Conservation (phyloP, 1,140 invertebrate genomes). For the Melipona quadrifasciata region DNA sequence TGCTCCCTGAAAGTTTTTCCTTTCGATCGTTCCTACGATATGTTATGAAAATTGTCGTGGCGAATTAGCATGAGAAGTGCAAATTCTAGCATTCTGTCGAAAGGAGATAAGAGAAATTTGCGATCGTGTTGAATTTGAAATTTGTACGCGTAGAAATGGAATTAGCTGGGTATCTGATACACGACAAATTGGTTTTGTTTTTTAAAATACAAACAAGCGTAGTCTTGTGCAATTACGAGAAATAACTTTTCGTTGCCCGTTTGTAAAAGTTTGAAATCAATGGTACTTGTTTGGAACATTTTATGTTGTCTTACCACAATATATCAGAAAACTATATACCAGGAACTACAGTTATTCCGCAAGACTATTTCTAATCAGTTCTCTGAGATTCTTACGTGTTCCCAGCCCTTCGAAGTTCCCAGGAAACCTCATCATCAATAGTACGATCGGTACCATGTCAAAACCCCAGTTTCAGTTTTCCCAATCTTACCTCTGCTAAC, state of each 20-base stretch:
- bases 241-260: background rate
- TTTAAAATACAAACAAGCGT: background rate
- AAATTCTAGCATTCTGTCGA: background rate
- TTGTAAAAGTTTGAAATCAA: background rate
- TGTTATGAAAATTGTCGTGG: background rate
- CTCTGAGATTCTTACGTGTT: background rate
- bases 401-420: no score
- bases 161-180: background rate
- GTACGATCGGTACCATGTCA: background rate
- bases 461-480: background rate
- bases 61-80: background rate
- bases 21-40: background rate
- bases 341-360: no score
- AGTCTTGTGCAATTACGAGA: background rate
- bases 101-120: background rate
- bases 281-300: no score
- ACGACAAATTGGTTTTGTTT: background rate
- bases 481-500: background rate
- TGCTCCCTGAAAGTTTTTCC: background rate
- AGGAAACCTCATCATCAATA: background rate
- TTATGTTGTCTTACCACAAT: no score
- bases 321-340: no score
- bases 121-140: background rate
- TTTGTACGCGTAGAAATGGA: background rate
- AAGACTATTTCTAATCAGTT: background rate